Percentiles rank a stretch among this genome's conserved stretches.
These are phyloP conservation scores for Wiebesia pumilae DNA, from an alignment of 1,140 invertebrate species.

Conservation along the genomic window DNA sequence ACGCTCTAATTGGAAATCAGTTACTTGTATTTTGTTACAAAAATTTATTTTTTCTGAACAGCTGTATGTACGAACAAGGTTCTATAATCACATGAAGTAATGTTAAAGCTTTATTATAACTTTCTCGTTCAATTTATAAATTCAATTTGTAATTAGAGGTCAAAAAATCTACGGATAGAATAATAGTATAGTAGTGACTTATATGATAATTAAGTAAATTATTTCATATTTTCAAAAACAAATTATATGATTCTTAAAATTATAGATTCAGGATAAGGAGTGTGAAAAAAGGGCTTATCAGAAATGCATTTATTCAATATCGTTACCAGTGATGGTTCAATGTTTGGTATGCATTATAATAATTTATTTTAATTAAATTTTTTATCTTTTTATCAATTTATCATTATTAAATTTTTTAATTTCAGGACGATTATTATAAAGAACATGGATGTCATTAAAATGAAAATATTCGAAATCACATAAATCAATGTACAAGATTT, in stretches of 20 bases:
- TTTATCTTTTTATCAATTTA: neutral
- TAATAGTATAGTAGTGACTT: too few relatives aligned
- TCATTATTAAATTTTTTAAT: neutral
- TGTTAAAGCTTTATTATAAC: too few relatives aligned
- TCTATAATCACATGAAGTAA: too few relatives aligned
- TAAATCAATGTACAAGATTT: neutral
- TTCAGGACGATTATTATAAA: conserved; percentile 1
- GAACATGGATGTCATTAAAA: neutral
- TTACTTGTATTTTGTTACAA: too few relatives aligned
- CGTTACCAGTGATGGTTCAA: neutral
- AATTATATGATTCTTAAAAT: neutral
- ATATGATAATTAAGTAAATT: too few relatives aligned
- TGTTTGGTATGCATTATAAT: neutral
- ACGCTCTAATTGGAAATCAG: too few relatives aligned
- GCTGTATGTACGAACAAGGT: too few relatives aligned
- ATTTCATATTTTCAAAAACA: neutral
- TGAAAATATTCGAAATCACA: neutral
- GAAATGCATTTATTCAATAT: neutral
- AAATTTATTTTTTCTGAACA: too few relatives aligned
- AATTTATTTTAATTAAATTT: neutral
- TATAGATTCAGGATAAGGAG: neutral
- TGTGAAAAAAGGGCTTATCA: neutral
- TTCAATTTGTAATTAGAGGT: too few relatives aligned
- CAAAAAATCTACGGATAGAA: too few relatives aligned
- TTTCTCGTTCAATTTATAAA: too few relatives aligned